Evolutionary conservation across 2,888 invertebrate genomes (phyloP).

Genomic region (Nemapogon koenigi): DNA sequence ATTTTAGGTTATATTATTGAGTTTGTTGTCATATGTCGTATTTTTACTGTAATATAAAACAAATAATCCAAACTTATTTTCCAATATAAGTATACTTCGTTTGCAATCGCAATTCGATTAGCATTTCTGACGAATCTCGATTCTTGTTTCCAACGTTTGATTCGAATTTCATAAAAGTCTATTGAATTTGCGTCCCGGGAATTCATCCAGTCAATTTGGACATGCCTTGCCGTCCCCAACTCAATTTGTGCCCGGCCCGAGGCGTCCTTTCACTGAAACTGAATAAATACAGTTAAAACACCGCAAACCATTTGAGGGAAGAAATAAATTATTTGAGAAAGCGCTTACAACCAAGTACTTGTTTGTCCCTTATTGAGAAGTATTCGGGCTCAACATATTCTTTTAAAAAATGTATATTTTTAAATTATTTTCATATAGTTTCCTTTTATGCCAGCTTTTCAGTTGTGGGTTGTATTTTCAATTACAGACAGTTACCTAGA

Average conservation of each 20-base stretch:
- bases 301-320: constrained; percentile 9
- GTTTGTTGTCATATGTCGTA: too few relatives aligned
- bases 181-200: neutral
- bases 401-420: neutral
- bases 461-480: too few relatives aligned
- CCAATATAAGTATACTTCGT: too few relatives aligned
- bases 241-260: constrained; percentile 2
- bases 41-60: too few relatives aligned
- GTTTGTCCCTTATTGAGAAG: neutral
- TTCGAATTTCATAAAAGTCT: neutral
- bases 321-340: constrained; percentile 9
- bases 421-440: neutral
- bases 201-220: neutral
- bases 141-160: neutral
- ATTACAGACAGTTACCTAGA: too few relatives aligned
- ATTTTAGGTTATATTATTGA: too few relatives aligned
- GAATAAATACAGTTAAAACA: constrained; percentile 13
- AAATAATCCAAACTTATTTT: too few relatives aligned
- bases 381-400: too few relatives aligned
- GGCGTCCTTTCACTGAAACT: constrained; percentile 3
- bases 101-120: neutral
- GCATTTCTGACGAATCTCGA: neutral
- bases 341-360: neutral
- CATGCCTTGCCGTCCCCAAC: neutral
- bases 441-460: too few relatives aligned